Evolutionary conservation across 2,113 vertebrate genomes (phyloP), one percentile per base, ranked within the genome.

Genomic region (Phrynosoma platyrhinos): DNA sequence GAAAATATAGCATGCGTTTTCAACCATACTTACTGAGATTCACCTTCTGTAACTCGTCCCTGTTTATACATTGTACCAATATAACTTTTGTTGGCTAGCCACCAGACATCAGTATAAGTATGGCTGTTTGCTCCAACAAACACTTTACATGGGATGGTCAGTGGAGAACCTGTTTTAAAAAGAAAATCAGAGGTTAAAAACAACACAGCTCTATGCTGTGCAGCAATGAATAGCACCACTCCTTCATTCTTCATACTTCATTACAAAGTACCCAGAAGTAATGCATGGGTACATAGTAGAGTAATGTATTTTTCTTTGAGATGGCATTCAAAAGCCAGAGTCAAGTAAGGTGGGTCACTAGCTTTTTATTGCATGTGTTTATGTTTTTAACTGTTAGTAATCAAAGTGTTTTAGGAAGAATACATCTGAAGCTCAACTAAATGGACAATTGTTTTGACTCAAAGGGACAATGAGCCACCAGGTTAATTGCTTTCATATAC

Each of bases 81-180:
- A 0, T n/a, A 30, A 3, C 93, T 95, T 69, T 93, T 68, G 55
- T 97, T 98, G 20, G 96, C 97, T 0, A 91, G 89, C 97, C 97
- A 98, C 90, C 93, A 95, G 72, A 97, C 94, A 0, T 91, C 6
- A 0, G 95, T 95, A 42, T 80, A 80, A 30, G 58, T 0, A 0
- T 89, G 88, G 1, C 84, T 84, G 86, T 93, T 93, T 1, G 68
- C 79, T 32, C 96, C 97, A 88, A 96, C 81, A 83, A 96, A 97
- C 71, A 97, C 97, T 91, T 96, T 97, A 84, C 97, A 98, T 0
- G 95, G 96, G 16, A 97, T 94, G 2, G 88, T 94, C 94, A 97
- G 88, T 86, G 89, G 96, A 25, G 97, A 97, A 20, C 96, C 97
- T 98, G 89, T 79, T 64, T 20, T 53, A 76, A 78, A 84, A n/a